Conservation (phyloP, 2,113 vertebrate genomes). For the Pollachius pollachius region DNA sequence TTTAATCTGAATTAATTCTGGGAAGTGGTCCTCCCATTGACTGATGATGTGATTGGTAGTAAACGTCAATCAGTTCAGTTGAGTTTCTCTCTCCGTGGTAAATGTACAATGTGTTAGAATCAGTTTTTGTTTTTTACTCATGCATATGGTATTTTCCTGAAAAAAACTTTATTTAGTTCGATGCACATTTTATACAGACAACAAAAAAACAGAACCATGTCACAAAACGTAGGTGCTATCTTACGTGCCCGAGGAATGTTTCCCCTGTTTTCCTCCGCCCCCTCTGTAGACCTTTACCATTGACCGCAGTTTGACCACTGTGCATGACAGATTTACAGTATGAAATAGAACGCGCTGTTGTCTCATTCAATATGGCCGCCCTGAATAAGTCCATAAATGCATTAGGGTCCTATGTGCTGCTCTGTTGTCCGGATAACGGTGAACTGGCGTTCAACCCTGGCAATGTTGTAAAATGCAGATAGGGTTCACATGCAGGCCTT, state of each 20-base stretch:
- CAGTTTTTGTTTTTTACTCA: too few relatives aligned
- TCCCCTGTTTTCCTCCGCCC: constrained; percentile 2
- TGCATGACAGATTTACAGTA: constrained; percentile 67
- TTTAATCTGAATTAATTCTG: constrained; percentile 1
- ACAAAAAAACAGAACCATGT: background rate
- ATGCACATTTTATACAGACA: background rate
- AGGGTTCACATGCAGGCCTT: constrained; percentile 71
- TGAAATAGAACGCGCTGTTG: constrained; percentile 64
- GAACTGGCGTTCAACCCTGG: constrained; percentile 67
- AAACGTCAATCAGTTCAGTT: too few relatives aligned
- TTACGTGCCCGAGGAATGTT: background rate
- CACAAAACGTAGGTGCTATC: background rate
- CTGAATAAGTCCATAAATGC: constrained; percentile 69
- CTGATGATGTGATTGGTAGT: background rate
- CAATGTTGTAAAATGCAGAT: constrained; percentile 76
- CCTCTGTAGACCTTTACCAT: constrained; percentile 57
- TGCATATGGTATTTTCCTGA: too few relatives aligned
- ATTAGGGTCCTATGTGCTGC: constrained; percentile 51
- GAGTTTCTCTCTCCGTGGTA: too few relatives aligned
- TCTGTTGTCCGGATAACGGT: constrained; percentile 48
- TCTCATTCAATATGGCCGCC: constrained; percentile 55
- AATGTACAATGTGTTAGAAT: too few relatives aligned
- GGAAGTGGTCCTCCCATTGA: background rate
- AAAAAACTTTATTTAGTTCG: too few relatives aligned
- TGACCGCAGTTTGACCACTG: constrained; percentile 56